Percentiles rank a stretch among this genome's conserved stretches.
Conservation (phyloP, 2,888 invertebrate species). For the Ctenicera cuprea region DNA sequence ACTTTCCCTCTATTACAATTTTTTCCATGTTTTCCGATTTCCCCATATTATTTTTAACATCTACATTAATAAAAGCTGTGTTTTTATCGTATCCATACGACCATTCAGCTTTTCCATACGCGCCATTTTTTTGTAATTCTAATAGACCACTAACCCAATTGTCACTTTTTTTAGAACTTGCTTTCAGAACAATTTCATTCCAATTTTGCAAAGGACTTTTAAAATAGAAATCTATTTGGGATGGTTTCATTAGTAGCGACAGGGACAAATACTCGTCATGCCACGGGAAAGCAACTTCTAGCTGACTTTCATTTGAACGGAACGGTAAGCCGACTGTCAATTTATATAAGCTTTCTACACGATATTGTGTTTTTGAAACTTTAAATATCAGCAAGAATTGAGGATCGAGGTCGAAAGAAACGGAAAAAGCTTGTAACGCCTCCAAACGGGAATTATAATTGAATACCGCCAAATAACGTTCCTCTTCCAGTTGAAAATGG, state of each 20-base stretch:
- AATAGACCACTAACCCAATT: constrained; percentile 17
- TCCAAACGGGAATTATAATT: constrained; percentile 15
- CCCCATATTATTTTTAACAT: constrained; percentile 1
- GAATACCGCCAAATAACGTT: constrained; percentile 25
- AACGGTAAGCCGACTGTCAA: constrained; percentile 14
- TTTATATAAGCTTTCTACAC: background rate
- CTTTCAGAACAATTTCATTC: constrained; percentile 33
- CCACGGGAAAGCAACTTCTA: constrained; percentile 36
- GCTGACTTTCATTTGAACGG: constrained; percentile 11
- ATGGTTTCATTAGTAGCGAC: constrained; percentile 39
- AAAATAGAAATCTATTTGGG: constrained; percentile 42
- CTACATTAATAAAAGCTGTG: background rate
- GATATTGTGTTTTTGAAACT: constrained; percentile 1
- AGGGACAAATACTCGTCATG: constrained; percentile 37
- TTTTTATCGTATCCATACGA: constrained; percentile 14
- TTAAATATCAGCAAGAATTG: constrained; percentile 15
- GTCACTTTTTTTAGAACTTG: constrained; percentile 18
- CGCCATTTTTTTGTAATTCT: constrained; percentile 34
- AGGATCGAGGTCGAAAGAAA: constrained; percentile 14
- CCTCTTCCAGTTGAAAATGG: constrained; percentile 17
- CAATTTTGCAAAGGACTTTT: constrained; percentile 46
- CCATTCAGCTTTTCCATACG: background rate
- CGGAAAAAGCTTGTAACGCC: constrained; percentile 12
- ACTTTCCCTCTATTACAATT: constrained; percentile 7
- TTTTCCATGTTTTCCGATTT: background rate